Evolutionary conservation across 1,140 invertebrate species (phyloP).

Genomic region (Heterodera carotae): DNA sequence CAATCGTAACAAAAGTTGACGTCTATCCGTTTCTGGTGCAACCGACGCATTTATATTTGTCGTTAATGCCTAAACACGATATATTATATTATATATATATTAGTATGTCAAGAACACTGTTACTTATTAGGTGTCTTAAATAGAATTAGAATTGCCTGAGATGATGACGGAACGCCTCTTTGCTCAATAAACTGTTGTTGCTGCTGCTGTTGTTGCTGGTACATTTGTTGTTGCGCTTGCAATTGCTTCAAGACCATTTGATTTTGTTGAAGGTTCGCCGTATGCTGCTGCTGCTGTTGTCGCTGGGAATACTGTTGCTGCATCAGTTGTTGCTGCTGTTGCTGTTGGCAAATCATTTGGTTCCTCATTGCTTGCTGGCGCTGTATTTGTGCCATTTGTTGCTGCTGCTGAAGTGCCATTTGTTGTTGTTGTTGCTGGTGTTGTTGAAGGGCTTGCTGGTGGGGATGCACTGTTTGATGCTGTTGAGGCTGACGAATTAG

Average conservation of each 20-base stretch:
- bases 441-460: slow-evolving; percentile 5
- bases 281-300: neutral
- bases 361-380: neutral
- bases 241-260: neutral
- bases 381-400: neutral
- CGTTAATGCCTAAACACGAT: neutral
- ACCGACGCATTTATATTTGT: neutral
- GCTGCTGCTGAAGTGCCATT: neutral
- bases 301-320: neutral
- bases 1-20: neutral
- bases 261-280: neutral
- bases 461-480: slow-evolving; percentile 15
- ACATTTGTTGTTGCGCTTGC: neutral
- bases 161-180: too few relatives aligned
- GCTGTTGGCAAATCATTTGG: slow-evolving; percentile 1
- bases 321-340: neutral
- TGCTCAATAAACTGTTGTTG: neutral
- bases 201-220: neutral
- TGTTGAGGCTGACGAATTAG: slow-evolving; percentile 7
- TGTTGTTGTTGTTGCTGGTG: slow-evolving; percentile 16
- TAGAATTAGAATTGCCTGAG: too few relatives aligned
- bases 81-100: too few relatives aligned
- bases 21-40: neutral
- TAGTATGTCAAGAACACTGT: too few relatives aligned
- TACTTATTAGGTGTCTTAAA: too few relatives aligned